These are phyloP conservation scores for Erpornis zantholeuca DNA, from an alignment of 2,113 vertebrate genomes.

Conservation along the genomic window DNA sequence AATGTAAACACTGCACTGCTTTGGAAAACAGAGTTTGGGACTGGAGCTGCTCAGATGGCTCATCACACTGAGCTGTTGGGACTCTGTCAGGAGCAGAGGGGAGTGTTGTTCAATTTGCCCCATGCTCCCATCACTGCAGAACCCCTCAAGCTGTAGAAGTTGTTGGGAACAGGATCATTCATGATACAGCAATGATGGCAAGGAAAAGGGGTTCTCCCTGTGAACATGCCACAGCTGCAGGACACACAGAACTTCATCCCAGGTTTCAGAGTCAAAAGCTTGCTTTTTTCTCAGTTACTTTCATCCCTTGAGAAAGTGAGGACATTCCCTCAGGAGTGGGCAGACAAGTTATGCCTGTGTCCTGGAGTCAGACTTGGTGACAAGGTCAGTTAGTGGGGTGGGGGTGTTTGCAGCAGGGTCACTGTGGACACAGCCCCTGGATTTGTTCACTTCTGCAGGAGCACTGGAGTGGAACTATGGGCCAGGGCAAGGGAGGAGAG, in stretches of 20 bases:
- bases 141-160: neutral
- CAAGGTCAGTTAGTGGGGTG: neutral
- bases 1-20: conserved; percentile 3
- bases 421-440: neutral
- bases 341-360: neutral
- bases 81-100: neutral
- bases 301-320: neutral
- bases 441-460: neutral
- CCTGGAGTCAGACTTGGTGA: neutral
- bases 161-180: neutral
- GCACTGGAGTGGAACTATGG: neutral
- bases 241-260: neutral
- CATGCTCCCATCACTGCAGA: neutral
- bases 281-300: neutral
- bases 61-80: neutral
- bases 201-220: no score
- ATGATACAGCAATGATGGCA: neutral
- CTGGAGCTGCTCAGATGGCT: neutral
- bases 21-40: neutral
- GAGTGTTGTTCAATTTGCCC: neutral
- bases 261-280: neutral
- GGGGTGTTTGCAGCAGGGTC: neutral
- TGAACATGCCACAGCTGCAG: rapidly evolving
- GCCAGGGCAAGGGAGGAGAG: neutral
- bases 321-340: neutral